Evolutionary conservation across 2,888 invertebrate species (phyloP).

Genomic region (Zeuzera pyrina): DNA sequence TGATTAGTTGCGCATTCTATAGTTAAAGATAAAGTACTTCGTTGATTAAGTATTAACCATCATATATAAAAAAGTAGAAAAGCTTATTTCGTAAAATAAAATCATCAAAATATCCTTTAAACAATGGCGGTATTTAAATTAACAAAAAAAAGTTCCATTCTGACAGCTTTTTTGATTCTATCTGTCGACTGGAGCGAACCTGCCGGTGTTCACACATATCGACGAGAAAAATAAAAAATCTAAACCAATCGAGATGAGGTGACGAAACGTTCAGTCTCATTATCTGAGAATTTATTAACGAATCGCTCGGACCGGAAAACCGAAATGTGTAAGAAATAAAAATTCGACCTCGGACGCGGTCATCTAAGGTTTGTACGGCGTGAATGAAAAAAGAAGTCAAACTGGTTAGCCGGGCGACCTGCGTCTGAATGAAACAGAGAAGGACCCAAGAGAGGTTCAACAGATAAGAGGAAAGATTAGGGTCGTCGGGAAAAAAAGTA

Average conservation of each 20-base stretch:
- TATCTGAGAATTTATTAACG: conserved; percentile 74
- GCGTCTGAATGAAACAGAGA: conserved; percentile 68
- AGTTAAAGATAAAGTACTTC: too few relatives aligned
- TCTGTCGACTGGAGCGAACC: conserved; percentile 45
- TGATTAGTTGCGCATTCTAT: too few relatives aligned
- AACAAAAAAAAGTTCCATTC: conserved; percentile 53
- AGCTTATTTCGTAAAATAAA: too few relatives aligned
- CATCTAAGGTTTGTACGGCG: conserved; percentile 67
- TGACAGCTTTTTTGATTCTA: conserved; percentile 61
- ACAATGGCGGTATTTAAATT: conserved; percentile 65
- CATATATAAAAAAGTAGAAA: too few relatives aligned
- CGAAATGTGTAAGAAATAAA: conserved; percentile 72
- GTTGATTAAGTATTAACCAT: too few relatives aligned
- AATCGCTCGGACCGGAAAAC: conserved; percentile 71
- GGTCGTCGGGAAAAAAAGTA: conserved; percentile 57
- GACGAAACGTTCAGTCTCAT: conserved; percentile 74
- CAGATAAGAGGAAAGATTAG: conserved; percentile 70
- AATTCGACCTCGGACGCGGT: conserved; percentile 71
- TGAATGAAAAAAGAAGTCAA: conserved; percentile 71
- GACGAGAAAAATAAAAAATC: conserved; percentile 58
- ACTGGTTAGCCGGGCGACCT: conserved; percentile 61
- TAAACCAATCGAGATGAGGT: conserved; percentile 71
- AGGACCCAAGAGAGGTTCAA: conserved; percentile 59
- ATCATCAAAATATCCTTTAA: conserved; percentile 40
- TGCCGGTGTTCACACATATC: conserved; percentile 67